phyloP scores from a whole-genome alignment of 2,113 vertebrate genomes.

The Austrofundulus limnaeus region DNA sequence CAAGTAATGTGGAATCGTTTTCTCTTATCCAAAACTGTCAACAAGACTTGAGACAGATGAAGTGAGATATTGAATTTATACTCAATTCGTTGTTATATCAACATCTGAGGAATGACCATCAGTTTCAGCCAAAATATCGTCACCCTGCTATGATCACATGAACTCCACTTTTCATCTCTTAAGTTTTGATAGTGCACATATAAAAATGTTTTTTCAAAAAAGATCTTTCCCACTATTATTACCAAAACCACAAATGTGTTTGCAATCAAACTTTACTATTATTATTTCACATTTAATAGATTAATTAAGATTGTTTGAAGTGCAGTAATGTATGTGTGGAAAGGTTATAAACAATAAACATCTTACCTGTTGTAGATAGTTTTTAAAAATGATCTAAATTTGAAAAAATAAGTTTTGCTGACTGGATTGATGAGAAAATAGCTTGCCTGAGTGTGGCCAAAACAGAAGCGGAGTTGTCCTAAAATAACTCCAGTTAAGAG shows the following conservation, averaged over 20 bases:
- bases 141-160: slow-evolving; percentile 13
- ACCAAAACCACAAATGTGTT: background rate
- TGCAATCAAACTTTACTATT: background rate
- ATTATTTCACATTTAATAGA: no score
- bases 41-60: slow-evolving; percentile 12
- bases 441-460: no score
- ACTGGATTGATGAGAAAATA: no score
- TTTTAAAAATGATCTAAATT: no score
- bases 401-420: no score
- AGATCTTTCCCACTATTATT: background rate
- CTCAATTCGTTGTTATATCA: slow-evolving; percentile 39
- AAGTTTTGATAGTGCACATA: slow-evolving; percentile 21
- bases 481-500: no score
- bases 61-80: slow-evolving; percentile 7
- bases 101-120: slow-evolving; percentile 34
- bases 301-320: no score
- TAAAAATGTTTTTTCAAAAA: background rate
- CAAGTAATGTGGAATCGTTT: background rate
- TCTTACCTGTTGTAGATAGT: no score
- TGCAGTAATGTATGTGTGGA: no score
- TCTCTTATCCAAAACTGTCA: slow-evolving; percentile 13
- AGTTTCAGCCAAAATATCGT: slow-evolving; percentile 33
- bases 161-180: slow-evolving; percentile 14
- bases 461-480: no score
- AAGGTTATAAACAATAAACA: no score